These are phyloP conservation scores for Sardina pilchardus DNA, from an alignment of 2,113 vertebrate genomes.

Conservation along the genomic window DNA sequence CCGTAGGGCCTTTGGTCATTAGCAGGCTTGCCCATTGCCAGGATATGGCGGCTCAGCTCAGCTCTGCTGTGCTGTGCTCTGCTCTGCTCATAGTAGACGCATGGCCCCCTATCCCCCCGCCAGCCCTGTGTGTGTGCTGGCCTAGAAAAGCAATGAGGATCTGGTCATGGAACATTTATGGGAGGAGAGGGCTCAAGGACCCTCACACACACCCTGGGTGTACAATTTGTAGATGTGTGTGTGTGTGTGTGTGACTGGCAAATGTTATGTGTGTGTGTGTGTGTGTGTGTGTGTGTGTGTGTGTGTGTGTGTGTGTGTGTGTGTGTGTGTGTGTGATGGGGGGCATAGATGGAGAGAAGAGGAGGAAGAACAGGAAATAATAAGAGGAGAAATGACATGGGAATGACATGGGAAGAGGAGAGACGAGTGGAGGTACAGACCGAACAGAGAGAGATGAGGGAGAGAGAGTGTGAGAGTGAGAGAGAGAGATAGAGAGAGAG, in stretches of 20 bases:
- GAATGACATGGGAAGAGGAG: too few relatives aligned
- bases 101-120: neutral
- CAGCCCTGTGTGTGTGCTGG: slow-evolving; percentile 28
- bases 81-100: slow-evolving; percentile 18
- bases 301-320: too few relatives aligned
- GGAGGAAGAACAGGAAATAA: neutral
- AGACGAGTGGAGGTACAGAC: too few relatives aligned
- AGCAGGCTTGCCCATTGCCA: slow-evolving; percentile 25
- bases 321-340: too few relatives aligned
- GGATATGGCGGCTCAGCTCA: neutral
- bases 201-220: neutral
- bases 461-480: too few relatives aligned
- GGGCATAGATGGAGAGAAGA: too few relatives aligned
- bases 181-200: neutral
- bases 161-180: slow-evolving; percentile 21
- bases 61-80: neutral
- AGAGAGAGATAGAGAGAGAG: neutral
- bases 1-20: slow-evolving; percentile 13
- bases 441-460: neutral
- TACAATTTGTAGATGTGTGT: neutral
- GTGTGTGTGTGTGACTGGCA: neutral
- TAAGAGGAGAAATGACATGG: neutral
- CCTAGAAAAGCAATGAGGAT: slow-evolving; percentile 38
- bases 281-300: neutral
- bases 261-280: neutral